A percentile compares a stretch with the other conserved stretches of the same genome.
phyloP scores from a whole-genome alignment of 2,797 vertebrate species.

The Meriones psammophilus region DNA sequence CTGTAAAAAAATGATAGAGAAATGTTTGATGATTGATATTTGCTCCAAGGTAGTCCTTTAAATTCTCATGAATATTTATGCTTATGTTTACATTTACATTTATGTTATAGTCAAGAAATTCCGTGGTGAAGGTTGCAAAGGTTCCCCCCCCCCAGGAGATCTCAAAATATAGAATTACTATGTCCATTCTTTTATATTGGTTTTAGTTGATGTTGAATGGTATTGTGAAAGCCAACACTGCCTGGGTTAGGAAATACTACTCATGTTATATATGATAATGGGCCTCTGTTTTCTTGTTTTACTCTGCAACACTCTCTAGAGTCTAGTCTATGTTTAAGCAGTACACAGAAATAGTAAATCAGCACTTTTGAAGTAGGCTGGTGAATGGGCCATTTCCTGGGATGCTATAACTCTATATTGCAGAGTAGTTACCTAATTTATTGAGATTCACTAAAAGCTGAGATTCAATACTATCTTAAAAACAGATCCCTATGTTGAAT shows the following conservation, averaged over 20 bases:
- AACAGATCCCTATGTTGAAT: conserved; percentile 24
- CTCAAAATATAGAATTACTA: conserved; percentile 34
- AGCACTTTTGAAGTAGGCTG: conserved; percentile 14
- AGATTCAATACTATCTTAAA: conserved; percentile 33
- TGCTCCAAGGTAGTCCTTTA: neutral
- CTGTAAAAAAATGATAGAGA: no score
- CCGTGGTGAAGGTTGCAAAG: conserved; percentile 7
- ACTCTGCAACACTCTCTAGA: conserved; percentile 22
- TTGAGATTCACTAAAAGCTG: neutral
- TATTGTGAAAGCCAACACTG: conserved; percentile 37
- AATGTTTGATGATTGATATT: conserved; percentile 44
- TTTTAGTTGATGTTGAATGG: conserved; percentile 43
- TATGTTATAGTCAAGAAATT: neutral
- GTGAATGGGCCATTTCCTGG: neutral
- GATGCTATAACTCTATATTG: neutral
- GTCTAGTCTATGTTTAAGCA: conserved; percentile 19
- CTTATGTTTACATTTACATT: conserved; percentile 51
- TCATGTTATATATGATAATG: neutral
- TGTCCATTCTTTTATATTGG: neutral
- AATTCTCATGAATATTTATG: neutral
- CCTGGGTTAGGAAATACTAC: conserved; percentile 34
- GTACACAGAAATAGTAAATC: neutral
- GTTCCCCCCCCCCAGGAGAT: neutral
- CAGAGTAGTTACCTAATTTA: conserved; percentile 12
- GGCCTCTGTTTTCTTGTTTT: conserved; percentile 20